These are phyloP conservation scores for Dendronephthya gigantea DNA, from an alignment of 64 coral and sea anemone species.

Conservation along the genomic window DNA sequence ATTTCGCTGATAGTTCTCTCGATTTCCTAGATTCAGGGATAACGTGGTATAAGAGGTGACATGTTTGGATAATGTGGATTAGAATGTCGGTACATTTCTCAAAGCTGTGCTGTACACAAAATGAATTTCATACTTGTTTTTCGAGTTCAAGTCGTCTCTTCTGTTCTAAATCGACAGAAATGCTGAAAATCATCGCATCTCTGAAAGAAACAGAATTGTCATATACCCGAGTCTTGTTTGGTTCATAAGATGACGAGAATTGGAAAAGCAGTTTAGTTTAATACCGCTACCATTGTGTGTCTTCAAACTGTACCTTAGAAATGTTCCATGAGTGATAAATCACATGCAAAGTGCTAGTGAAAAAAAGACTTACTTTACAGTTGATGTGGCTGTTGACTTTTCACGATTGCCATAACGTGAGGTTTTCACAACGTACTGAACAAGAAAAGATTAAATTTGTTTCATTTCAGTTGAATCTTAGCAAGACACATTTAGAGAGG, in stretches of 20 bases:
- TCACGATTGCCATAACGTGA: conserved; percentile 82
- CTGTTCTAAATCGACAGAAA: conserved; percentile 79
- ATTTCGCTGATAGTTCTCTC: conserved; percentile 42
- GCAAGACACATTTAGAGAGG: background rate
- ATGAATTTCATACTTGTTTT: conserved; percentile 35
- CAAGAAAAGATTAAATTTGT: too few species aligned
- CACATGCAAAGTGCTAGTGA: background rate
- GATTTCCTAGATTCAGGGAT: conserved; percentile 42
- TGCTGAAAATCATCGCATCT: conserved; percentile 77
- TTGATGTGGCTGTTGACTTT: conserved; percentile 67
- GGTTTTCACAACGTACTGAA: conserved; percentile 67
- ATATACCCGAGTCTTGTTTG: too few species aligned
- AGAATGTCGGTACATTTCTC: too few species aligned
- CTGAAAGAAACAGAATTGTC: conserved; percentile 29
- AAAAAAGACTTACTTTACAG: conserved; percentile 47
- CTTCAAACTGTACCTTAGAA: too few species aligned
- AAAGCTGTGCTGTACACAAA: background rate
- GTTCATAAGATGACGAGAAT: too few species aligned
- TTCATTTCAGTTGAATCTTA: too few species aligned
- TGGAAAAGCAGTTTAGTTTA: too few species aligned
- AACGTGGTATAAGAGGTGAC: too few species aligned
- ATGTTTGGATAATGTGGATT: too few species aligned
- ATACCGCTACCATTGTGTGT: too few species aligned
- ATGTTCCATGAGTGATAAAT: too few species aligned
- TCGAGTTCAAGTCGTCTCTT: conserved; percentile 72